Evolutionary conservation across 2,888 invertebrate species (phyloP).

Genomic region (Aethes cnicana): DNA sequence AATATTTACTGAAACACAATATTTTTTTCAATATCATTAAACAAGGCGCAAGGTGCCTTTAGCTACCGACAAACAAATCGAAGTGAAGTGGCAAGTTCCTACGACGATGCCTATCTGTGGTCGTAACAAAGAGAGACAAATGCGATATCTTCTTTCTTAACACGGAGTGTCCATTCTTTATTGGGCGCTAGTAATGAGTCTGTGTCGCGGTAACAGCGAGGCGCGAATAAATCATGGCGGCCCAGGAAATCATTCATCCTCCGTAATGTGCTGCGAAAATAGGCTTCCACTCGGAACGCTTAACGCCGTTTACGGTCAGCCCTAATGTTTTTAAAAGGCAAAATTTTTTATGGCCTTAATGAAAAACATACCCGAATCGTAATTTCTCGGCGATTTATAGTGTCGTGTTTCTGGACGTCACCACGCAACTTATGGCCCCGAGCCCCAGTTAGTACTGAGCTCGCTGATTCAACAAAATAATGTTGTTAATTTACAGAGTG

Average conservation of each 20-base stretch:
- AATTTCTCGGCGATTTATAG: slow-evolving; percentile 34
- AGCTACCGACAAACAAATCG: slow-evolving; percentile 38
- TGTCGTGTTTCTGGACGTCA: slow-evolving; percentile 34
- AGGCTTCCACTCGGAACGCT: slow-evolving; percentile 69
- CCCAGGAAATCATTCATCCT: slow-evolving; percentile 81
- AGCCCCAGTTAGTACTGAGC: slow-evolving; percentile 16
- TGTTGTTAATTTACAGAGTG: slow-evolving; percentile 20
- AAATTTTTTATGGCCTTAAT: slow-evolving; percentile 57
- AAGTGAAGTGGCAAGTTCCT: slow-evolving; percentile 42
- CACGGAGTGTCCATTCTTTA: slow-evolving; percentile 72
- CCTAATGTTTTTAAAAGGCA: slow-evolving; percentile 66
- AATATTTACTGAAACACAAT: background rate
- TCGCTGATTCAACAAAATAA: slow-evolving; percentile 18
- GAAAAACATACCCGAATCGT: slow-evolving; percentile 52
- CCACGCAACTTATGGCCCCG: slow-evolving; percentile 28
- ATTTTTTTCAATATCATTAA: slow-evolving; percentile 5
- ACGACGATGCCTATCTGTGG: slow-evolving; percentile 46
- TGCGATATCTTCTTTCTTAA: slow-evolving; percentile 59
- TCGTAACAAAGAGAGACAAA: slow-evolving; percentile 71
- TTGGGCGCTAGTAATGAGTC: slow-evolving; percentile 62
- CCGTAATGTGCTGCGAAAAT: slow-evolving; percentile 80
- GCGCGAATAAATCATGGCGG: slow-evolving; percentile 72
- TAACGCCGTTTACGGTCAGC: slow-evolving; percentile 56
- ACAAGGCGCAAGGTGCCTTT: slow-evolving; percentile 17
- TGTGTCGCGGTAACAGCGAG: slow-evolving; percentile 58